Evolutionary conservation across 2,888 invertebrate genomes (phyloP).

Genomic region (Sthenelais limicola): DNA sequence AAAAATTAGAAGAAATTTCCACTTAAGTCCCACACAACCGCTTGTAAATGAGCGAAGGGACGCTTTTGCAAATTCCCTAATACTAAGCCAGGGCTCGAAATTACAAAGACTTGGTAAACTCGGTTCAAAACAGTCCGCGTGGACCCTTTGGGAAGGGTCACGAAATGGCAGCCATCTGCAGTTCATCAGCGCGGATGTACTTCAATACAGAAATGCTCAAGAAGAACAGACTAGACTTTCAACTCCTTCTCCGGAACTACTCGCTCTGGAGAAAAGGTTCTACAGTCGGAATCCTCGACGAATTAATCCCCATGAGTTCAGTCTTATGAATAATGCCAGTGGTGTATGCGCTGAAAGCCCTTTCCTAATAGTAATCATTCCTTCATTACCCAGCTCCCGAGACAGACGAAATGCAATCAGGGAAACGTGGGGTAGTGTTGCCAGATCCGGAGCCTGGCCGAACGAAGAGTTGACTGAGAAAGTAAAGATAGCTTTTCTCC

Average conservation of each 20-base stretch:
- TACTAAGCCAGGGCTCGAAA: neutral
- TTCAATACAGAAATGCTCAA: slow-evolving; percentile 14
- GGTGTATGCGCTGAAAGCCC: slow-evolving; percentile 8
- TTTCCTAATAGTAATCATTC: slow-evolving; percentile 40
- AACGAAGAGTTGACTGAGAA: slow-evolving; percentile 7
- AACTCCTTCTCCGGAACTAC: neutral
- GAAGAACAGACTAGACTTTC: neutral
- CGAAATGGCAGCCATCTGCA: slow-evolving; percentile 26
- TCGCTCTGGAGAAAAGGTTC: slow-evolving; percentile 5
- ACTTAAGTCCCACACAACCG: neutral
- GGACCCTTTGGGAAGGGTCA: slow-evolving; percentile 30
- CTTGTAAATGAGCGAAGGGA: neutral
- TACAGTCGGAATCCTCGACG: slow-evolving; percentile 2
- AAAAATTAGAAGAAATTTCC: neutral
- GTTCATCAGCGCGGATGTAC: slow-evolving; percentile 21
- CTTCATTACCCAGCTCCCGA: slow-evolving; percentile 77
- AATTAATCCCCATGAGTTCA: slow-evolving; percentile 24
- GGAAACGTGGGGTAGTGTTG: slow-evolving; percentile 57
- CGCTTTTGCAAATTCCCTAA: neutral
- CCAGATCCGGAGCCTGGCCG: slow-evolving; percentile 17
- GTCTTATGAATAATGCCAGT: slow-evolving; percentile 5
- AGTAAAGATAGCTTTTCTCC: slow-evolving; percentile 47
- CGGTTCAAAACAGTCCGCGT: neutral
- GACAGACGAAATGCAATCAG: slow-evolving; percentile 54
- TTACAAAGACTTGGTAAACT: no score